Conservation (phyloP, 2,113 vertebrate species). For the Hystrix brachyura region DNA sequence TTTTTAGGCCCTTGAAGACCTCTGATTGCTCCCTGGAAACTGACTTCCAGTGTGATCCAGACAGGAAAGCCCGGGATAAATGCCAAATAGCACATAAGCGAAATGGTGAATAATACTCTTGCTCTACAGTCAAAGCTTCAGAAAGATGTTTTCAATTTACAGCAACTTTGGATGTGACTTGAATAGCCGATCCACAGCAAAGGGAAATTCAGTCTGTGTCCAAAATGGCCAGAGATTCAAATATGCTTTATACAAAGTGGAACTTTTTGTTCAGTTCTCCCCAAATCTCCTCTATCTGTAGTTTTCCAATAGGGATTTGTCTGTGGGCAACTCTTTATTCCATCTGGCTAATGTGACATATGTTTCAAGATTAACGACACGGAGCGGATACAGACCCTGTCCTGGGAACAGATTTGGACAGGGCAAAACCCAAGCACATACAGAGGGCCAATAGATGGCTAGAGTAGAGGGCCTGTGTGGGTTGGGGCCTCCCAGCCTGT, state of each 20-base stretch:
- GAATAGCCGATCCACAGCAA: neutral
- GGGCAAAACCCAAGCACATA: neutral
- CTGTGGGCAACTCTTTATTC: neutral
- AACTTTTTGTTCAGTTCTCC: neutral
- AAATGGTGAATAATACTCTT: slow-evolving; percentile 32
- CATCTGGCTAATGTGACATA: neutral
- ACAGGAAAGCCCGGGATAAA: slow-evolving; percentile 59
- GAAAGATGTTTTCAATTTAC: slow-evolving; percentile 70
- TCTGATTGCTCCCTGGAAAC: slow-evolving; percentile 64
- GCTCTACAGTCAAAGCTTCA: slow-evolving; percentile 38
- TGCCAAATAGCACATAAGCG: slow-evolving; percentile 60
- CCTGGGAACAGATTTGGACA: slow-evolving; percentile 7
- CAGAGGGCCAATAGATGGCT: neutral
- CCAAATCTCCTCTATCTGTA: neutral
- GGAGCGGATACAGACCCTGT: neutral
- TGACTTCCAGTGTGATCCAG: slow-evolving; percentile 47
- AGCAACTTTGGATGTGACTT: slow-evolving; percentile 3
- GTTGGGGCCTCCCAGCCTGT: neutral
- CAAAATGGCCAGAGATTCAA: slow-evolving; percentile 10
- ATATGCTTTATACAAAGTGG: neutral
- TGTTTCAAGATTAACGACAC: neutral
- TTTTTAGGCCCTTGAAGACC: neutral
- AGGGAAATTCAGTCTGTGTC: neutral
- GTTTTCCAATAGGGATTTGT: neutral
- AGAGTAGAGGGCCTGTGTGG: neutral